Base-by-base conservation (phyloP, 2,797 vertebrate species). In the Danio choprae region DNA sequence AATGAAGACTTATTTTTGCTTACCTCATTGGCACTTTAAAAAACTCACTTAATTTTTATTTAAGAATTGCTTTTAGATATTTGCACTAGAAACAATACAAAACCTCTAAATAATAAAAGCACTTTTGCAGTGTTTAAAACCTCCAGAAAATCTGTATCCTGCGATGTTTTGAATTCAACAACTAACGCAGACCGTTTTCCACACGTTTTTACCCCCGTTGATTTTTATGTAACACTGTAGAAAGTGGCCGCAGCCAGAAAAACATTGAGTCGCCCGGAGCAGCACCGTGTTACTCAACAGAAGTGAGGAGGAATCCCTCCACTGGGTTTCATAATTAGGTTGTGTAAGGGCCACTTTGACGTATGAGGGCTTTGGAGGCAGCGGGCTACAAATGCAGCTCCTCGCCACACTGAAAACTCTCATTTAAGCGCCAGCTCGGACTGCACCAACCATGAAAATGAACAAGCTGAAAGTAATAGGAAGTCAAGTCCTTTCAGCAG, bases 401-500 rank as follows among this genome's bases (percentile, higher is more conserved):
- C 12, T 76, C 41, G 13, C 5, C 59, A 40, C 48, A 13, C 20
- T 41, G 46, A 55, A 40, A 62, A 29, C 64, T 55, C 12, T 36
- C n/a, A 46, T 38, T 51, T n/a, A 36, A 13, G 36, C 22, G 20
- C 3, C 29, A 59, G 4, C 70, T 44, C 70, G 8, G 41, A 73
- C 40, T 16, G 70, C 48, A 38, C 7, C 16, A 62, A 46, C 58
- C 51, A 79, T 83, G 69, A 56, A 44, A 73, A 63, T 9, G 20
- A 65, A 22, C 7, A 40, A 20, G 8, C 18, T 13, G 11, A 72
- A 46, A 22, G 20, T 58, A 44, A 55, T 16, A 40, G 63, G 55
- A 50, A 74, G 75, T 48, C 75, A 84, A 58, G 72, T 82, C 4
- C 59, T 84, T 46, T 75, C 83, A 53, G 76, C 83, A 6, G 83